Evolutionary conservation across 2,797 vertebrate genomes (phyloP).

Genomic region (Morelia viridis): DNA sequence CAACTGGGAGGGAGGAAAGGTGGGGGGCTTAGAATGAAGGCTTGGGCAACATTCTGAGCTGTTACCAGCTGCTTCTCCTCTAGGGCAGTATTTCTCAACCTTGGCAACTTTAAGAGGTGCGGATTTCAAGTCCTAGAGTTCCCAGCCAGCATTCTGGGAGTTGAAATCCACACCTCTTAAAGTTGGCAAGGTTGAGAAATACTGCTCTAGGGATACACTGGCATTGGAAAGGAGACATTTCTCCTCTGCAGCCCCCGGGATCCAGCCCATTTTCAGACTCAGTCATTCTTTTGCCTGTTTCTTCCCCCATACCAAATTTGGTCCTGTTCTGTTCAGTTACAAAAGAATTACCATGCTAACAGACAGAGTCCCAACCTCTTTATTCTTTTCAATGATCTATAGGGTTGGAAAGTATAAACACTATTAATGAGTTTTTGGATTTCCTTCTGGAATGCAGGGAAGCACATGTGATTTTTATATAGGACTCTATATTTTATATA

Average conservation of each 20-base stretch:
- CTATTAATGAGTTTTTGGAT: background rate
- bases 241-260: background rate
- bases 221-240: background rate
- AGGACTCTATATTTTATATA: background rate
- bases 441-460: constrained; percentile 34
- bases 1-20: background rate
- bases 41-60: background rate
- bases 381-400: background rate
- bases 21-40: background rate
- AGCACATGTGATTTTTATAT: constrained; percentile 16
- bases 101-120: background rate
- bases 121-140: background rate
- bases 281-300: background rate
- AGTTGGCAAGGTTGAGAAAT: background rate
- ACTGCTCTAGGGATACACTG: background rate
- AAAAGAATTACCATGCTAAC: background rate
- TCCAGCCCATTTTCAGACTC: background rate
- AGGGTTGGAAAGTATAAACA: background rate
- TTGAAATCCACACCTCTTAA: background rate
- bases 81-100: background rate
- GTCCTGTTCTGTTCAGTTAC: background rate
- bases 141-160: background rate
- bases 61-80: background rate
- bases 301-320: background rate
- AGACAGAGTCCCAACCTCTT: background rate